Base-by-base conservation (phyloP, 2,113 vertebrate genomes). In the Trichomycterus rosablanca region DNA sequence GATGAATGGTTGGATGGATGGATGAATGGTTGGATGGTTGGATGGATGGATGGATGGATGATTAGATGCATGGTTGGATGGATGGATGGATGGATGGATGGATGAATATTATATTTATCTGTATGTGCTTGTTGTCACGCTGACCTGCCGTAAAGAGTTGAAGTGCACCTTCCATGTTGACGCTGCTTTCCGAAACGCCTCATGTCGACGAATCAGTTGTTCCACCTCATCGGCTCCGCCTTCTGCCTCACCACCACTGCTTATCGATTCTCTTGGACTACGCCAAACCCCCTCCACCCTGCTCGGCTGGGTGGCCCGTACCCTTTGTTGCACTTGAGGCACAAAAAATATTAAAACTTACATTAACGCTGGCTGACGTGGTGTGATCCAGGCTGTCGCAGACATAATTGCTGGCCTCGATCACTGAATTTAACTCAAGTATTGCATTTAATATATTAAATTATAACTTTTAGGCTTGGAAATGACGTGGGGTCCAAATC, bases 121-220 rank as follows among this genome's bases (percentile, higher is more conserved):
- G 32, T 24, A n/a, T 26, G 40, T 9, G 23, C n/a, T 7, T 32
- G 11, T 45, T 30, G 19, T 5, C 14, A 42, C 37, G 30, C 39
- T 32, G 63, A 96, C 90, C 76, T 93, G 92, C 68, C 91, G 88
- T 65, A 94, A 89, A 0, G 89, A 89, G 5, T 84, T 84, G 79
- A 96, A 94, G 32, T 93, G 91, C 67, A 94, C 93, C 74, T 93
- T 94, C 93, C 93, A 94, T 53, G 89, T 88, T 32, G 88, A 86
- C 0, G 89, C 93, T 0, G 91, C 87, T 73, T 95, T 96, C 75
- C 93, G 90, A 71, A 96, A 95, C 66, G 90, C 92, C 72, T 96
- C 91, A 0, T 96, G 93, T 34, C 93, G 86, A 75, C 92, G 93
- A 84, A 96, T 93, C 83, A 96, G 89, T 76, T 86, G 91, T 77